Conservation (phyloP, 2,888 invertebrate genomes). For the Eustalomyia histrio region DNA sequence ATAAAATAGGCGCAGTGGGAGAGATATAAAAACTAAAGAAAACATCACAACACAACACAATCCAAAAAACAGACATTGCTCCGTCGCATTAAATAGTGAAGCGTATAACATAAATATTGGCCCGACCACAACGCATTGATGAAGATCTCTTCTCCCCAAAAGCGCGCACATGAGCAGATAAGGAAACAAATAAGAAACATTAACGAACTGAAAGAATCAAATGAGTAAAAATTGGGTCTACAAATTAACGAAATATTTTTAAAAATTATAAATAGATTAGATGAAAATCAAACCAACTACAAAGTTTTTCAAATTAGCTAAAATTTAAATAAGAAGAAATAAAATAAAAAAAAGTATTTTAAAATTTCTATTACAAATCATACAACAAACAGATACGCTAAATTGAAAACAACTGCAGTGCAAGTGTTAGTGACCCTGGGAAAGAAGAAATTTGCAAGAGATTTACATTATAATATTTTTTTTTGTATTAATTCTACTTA, state of each 20-base stretch:
- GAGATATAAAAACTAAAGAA: slow-evolving; percentile 31
- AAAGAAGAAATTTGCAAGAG: background rate
- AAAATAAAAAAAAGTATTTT: background rate
- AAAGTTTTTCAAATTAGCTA: slow-evolving; percentile 5
- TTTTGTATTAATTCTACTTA: background rate
- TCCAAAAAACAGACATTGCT: slow-evolving; percentile 22
- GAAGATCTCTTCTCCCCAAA: slow-evolving; percentile 8
- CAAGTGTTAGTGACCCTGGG: slow-evolving; percentile 25
- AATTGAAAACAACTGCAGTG: slow-evolving; percentile 18
- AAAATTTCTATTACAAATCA: background rate
- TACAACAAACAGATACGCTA: background rate
- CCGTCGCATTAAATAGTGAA: slow-evolving; percentile 41
- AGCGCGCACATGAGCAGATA: slow-evolving; percentile 64
- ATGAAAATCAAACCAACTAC: slow-evolving; percentile 18
- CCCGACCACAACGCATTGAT: slow-evolving; percentile 40
- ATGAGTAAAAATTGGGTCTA: background rate
- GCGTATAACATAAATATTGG: slow-evolving; percentile 19
- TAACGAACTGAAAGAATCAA: background rate
- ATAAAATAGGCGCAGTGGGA: slow-evolving; percentile 58
- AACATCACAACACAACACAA: slow-evolving; percentile 11
- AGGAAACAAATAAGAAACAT: slow-evolving; percentile 14
- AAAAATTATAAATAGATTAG: slow-evolving; percentile 36
- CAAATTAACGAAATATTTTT: background rate
- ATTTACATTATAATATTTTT: background rate
- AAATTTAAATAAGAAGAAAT: background rate